Conservation (phyloP, 2,113 vertebrate species). For the Ariopsis seemanni region DNA sequence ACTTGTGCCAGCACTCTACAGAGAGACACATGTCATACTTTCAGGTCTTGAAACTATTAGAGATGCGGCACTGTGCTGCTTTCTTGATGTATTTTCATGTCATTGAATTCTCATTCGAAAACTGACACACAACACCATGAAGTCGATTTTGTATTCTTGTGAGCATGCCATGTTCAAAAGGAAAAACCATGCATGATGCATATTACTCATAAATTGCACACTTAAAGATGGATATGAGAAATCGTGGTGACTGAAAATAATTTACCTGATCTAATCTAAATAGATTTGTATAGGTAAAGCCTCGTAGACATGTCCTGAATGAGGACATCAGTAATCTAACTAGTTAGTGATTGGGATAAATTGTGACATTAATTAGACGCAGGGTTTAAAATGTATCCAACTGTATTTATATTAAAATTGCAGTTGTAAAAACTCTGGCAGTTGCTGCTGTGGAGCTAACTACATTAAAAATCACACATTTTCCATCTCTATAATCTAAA, state of each 20-base stretch:
- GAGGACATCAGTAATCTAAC: background rate
- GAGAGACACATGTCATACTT: conserved; percentile 55
- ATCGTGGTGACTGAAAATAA: background rate
- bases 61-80: background rate
- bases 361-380: conserved; percentile 1
- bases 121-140: background rate
- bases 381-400: background rate
- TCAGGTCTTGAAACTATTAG: background rate
- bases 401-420: background rate
- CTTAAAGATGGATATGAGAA: conserved; percentile 4
- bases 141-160: background rate
- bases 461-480: background rate
- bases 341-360: too few relatives aligned
- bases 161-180: background rate
- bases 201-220: background rate
- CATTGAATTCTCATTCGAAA: background rate
- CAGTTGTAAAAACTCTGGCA: background rate
- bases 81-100: background rate
- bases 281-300: background rate
- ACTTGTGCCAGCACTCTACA: conserved; percentile 93
- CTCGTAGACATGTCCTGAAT: background rate
- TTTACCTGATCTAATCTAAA: background rate
- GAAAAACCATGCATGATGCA: background rate
- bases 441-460: background rate
- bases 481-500: background rate